Evolutionary conservation across 2,888 invertebrate species (phyloP).

Genomic region (Ophion obscuratus): DNA sequence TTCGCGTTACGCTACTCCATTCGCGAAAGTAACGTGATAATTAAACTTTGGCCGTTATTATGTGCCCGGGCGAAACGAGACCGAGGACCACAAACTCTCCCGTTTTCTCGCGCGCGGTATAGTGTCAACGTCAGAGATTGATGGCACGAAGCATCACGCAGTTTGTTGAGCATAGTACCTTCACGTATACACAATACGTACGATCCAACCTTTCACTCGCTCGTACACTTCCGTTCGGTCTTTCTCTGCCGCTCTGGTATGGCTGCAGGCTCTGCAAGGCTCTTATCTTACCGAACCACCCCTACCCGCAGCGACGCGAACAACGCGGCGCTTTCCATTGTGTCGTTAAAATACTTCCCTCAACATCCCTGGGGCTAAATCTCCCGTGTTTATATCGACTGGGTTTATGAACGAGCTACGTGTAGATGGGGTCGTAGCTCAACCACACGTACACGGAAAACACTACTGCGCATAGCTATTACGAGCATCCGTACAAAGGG

Average conservation of each 20-base stretch:
- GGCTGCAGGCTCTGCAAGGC: constrained; percentile 44
- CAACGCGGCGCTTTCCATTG: constrained; percentile 55
- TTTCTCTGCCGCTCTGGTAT: constrained; percentile 48
- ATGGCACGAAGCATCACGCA: constrained; percentile 68
- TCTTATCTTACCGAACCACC: constrained; percentile 47
- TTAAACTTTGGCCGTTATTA: constrained; percentile 82
- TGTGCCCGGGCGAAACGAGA: constrained; percentile 66
- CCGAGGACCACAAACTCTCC: constrained; percentile 50
- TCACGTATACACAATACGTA: constrained; percentile 46
- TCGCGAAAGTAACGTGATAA: constrained; percentile 81
- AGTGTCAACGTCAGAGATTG: constrained; percentile 72
- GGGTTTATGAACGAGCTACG: constrained; percentile 48
- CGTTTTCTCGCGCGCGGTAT: constrained; percentile 55
- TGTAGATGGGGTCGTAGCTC: constrained; percentile 5
- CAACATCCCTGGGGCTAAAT: constrained; percentile 48
- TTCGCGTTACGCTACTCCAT: constrained; percentile 45
- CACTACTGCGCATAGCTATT: neutral
- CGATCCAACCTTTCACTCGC: constrained; percentile 39
- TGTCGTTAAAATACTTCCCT: constrained; percentile 65
- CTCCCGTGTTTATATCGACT: constrained; percentile 49
- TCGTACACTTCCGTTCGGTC: constrained; percentile 55
- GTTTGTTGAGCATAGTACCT: constrained; percentile 32
- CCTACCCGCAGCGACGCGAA: constrained; percentile 26
- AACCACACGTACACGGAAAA: neutral
- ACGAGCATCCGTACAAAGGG: constrained; percentile 2